phyloP scores from a whole-genome alignment of 2,888 invertebrate species.

The Drosophila parthenogenetica region DNA sequence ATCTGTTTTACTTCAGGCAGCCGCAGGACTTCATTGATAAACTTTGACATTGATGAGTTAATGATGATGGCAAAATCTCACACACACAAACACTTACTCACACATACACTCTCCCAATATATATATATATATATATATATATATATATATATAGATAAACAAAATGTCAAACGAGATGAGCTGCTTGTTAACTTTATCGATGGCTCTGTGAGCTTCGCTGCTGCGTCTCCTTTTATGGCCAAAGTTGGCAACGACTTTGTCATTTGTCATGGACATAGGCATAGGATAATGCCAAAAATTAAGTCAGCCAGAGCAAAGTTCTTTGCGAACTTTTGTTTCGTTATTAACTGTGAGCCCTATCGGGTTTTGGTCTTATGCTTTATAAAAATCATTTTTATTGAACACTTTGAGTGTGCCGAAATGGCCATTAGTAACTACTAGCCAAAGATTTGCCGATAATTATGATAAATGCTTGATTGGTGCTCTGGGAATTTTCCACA shows the following conservation, averaged over 20 bases:
- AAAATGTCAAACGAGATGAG: constrained; percentile 61
- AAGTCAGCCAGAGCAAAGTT: constrained; percentile 60
- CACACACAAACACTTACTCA: constrained; percentile 11
- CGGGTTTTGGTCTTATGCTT: constrained; percentile 11
- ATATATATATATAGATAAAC: constrained; percentile 46
- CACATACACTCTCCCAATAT: constrained; percentile 10
- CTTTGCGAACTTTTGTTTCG: constrained; percentile 60
- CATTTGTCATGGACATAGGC: constrained; percentile 66
- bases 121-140: no score
- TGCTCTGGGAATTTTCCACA: constrained; percentile 24
- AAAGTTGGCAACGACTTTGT: constrained; percentile 66
- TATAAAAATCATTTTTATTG: constrained; percentile 54
- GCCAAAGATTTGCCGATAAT: constrained; percentile 54
- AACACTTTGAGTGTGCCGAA: constrained; percentile 24
- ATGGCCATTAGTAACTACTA: constrained; percentile 35
- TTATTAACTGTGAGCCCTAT: constrained; percentile 42
- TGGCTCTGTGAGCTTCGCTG: constrained; percentile 1
- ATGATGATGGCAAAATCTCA: constrained; percentile 71
- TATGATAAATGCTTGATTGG: constrained; percentile 64
- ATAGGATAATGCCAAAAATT: constrained; percentile 59
- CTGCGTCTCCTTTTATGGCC: constrained; percentile 57
- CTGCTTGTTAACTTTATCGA: constrained; percentile 49
- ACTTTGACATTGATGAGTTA: constrained; percentile 81
- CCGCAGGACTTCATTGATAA: constrained; percentile 68
- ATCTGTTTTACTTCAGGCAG: constrained; percentile 69